These are phyloP conservation scores for Dinomys branickii DNA, from an alignment of 2,113 vertebrate species.

Conservation along the genomic window DNA sequence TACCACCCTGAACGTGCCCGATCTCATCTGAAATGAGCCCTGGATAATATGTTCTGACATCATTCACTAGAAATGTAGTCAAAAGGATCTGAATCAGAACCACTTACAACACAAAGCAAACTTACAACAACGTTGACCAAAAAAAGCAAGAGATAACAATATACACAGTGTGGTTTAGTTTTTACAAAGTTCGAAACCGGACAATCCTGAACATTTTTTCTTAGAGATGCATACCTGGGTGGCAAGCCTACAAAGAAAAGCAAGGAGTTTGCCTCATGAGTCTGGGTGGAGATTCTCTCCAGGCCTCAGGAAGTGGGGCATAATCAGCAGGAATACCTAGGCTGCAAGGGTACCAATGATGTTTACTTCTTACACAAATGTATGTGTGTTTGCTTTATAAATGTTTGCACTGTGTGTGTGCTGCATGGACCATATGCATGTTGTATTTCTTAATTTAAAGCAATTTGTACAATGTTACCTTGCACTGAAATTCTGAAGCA, in stretches of 20 bases:
- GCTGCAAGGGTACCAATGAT: fast-evolving
- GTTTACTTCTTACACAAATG: background rate
- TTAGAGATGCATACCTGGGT: background rate
- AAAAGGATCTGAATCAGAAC: background rate
- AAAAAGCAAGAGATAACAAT: background rate
- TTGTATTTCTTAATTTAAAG: background rate
- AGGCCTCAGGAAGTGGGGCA: background rate
- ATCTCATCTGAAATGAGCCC: background rate
- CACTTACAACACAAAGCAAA: background rate
- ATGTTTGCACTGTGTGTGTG: background rate
- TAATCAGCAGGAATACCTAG: background rate
- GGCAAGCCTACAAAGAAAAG: background rate
- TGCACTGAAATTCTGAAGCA: background rate
- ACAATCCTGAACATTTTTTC: background rate
- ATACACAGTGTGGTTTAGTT: background rate
- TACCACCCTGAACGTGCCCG: too few species aligned
- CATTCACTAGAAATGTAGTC: background rate
- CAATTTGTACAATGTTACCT: background rate
- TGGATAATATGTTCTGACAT: background rate
- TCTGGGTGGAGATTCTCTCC: background rate
- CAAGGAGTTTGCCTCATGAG: background rate
- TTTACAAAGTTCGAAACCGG: background rate
- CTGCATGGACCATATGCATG: background rate
- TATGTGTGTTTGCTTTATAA: background rate
- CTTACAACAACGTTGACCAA: too few species aligned